A percentile compares a stretch with the other conserved stretches of the same genome.
phyloP scores from a whole-genome alignment of 2,888 invertebrate species.

The Himalopsyche anomala region DNA sequence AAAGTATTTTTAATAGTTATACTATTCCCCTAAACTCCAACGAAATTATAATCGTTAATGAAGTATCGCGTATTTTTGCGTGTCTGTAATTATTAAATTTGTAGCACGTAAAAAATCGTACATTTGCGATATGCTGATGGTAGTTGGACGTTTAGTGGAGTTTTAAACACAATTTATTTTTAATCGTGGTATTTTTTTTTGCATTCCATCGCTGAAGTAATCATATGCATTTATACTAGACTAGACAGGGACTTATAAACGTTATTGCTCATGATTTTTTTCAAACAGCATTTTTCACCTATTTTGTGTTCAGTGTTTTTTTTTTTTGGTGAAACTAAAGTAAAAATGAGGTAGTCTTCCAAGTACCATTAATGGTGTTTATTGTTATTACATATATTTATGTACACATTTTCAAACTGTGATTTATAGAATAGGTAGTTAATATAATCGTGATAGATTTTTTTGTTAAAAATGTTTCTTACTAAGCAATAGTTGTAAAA shows the following conservation, averaged over 20 bases:
- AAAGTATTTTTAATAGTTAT: too few species aligned
- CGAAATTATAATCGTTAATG: neutral
- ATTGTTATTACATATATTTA: too few species aligned
- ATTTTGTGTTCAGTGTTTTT: too few species aligned
- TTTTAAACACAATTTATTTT: conserved; percentile 13
- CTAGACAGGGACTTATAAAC: neutral
- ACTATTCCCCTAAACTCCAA: too few species aligned
- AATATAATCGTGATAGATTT: neutral
- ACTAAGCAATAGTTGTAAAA: neutral
- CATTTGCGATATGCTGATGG: neutral
- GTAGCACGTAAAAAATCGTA: neutral
- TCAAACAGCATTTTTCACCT: too few species aligned
- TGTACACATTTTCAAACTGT: neutral
- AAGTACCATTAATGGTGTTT: too few species aligned
- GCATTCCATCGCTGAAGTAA: conserved; percentile 3
- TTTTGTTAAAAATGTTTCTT: neutral
- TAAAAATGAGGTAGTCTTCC: too few species aligned
- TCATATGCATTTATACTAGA: conserved; percentile 8
- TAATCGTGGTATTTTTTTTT: neutral
- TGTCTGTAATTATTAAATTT: neutral
- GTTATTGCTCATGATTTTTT: too few species aligned
- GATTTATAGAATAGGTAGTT: neutral
- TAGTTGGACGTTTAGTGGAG: neutral
- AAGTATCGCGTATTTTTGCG: neutral
- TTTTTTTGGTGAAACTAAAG: too few species aligned